Evolutionary conservation across 2,797 vertebrate genomes (phyloP), one percentile per base, ranked within the genome.

Genomic region (Capromys pilorides): DNA sequence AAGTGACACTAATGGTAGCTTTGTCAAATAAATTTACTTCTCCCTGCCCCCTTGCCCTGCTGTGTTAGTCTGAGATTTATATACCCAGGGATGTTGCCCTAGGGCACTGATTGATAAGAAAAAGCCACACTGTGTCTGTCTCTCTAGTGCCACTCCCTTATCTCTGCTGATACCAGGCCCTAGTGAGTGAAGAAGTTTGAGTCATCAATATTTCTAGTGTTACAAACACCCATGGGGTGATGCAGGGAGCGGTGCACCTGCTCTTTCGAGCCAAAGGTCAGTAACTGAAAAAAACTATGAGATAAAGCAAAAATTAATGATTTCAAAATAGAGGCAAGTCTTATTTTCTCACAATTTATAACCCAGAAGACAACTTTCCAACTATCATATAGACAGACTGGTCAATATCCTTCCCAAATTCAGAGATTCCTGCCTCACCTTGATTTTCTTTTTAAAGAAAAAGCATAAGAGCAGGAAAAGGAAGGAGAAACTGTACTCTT

Each of bases 11-110:
- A 98, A 98, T 98, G 97, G 97, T 83, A 96, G 96, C 96, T 97
- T 98, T 98, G 98, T 98, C 98, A 97, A 96, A 59, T 90, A 97
- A 97, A 97, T 98, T 97, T 97, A 94, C 95, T 97, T 95, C 96
- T 94, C 90, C 96, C 96, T 94, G 96, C 69, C 79, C 84, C 82
- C n/a, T 93, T 90, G 85, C 69, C 86, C 90, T 88, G 62, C 57
- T 45, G 73, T 83, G 59, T 97, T 97, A 97, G 96, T 96, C 97
- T 96, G 97, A 97, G 97, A 97, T 97, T 98, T 98, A 96, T 92
- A 96, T 51, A 93, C 82, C 96, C 94, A 92, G 96, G 97, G 97
- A 83, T 85, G 96, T 95, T 97, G 97, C 96, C 97, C 94, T 86
- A 94, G 96, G 93, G 96, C 94, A 97, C 90, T 95, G 97, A 97